Evolutionary conservation across 2,888 invertebrate species (phyloP).

Genomic region (Eupithecia abbreviata): DNA sequence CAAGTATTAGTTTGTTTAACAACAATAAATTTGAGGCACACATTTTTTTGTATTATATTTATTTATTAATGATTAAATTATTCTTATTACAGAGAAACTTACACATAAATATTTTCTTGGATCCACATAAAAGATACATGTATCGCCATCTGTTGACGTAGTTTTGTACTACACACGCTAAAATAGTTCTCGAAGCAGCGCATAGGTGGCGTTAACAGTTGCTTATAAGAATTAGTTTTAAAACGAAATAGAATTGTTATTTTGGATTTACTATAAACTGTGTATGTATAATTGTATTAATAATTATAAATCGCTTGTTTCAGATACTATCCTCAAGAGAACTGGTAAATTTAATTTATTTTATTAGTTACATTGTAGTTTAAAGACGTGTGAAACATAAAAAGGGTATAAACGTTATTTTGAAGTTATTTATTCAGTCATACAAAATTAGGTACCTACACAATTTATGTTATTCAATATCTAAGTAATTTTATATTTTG

Average conservation of each 20-base stretch:
- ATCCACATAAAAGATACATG: conserved; percentile 23
- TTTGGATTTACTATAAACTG: background rate
- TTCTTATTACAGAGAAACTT: background rate
- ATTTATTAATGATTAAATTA: no score
- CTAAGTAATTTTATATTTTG: no score
- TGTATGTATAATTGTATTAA: conserved; percentile 56
- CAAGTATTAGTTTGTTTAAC: background rate
- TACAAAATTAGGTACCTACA: no score
- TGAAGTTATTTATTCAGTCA: background rate
- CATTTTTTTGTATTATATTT: background rate
- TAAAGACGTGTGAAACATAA: background rate
- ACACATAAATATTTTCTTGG: background rate
- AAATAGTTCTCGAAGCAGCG: conserved; percentile 46
- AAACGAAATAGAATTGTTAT: background rate
- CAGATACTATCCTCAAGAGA: conserved; percentile 83
- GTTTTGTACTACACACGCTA: conserved; percentile 30
- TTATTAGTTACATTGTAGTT: background rate
- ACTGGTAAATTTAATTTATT: conserved; percentile 66
- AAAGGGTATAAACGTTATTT: background rate
- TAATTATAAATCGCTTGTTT: conserved; percentile 71
- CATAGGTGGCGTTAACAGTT: conserved; percentile 64
- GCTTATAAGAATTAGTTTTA: conserved; percentile 4
- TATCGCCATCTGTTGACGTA: conserved; percentile 48
- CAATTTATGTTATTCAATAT: no score
- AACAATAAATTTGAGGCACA: background rate